A percentile compares a stretch with the other conserved stretches of the same genome.
Evolutionary conservation across 2,113 vertebrate species (phyloP).

Genomic region (Lagopus muta): DNA sequence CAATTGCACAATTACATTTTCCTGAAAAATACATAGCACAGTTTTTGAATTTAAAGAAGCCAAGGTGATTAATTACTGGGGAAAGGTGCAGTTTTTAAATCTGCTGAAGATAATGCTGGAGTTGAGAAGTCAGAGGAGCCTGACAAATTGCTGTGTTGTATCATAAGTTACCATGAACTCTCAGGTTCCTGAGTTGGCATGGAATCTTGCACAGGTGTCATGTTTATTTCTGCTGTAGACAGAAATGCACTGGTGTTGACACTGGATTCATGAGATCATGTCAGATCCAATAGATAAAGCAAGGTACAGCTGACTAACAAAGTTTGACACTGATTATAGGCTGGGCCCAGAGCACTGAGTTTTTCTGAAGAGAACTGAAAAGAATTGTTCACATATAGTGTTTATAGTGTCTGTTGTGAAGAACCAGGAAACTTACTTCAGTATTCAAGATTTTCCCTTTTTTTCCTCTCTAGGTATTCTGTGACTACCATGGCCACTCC

Average conservation of each 20-base stretch:
- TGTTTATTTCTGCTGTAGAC: conserved; percentile 25
- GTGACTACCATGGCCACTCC: conserved; percentile 94
- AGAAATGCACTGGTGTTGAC: background rate
- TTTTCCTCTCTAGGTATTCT: conserved; percentile 84
- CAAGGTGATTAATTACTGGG: background rate
- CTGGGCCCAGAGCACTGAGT: background rate
- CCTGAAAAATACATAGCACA: background rate
- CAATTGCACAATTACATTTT: background rate
- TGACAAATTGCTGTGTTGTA: background rate
- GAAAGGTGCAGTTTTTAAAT: conserved; percentile 9
- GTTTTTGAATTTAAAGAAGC: conserved; percentile 26
- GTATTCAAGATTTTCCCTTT: background rate
- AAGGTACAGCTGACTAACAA: background rate
- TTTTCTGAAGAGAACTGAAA: background rate
- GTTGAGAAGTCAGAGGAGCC: background rate
- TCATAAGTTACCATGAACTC: background rate
- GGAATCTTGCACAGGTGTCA: conserved; percentile 36
- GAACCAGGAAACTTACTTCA: background rate
- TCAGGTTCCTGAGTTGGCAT: conserved; percentile 13
- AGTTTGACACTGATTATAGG: conserved; percentile 23
- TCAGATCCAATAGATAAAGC: conserved; percentile 37
- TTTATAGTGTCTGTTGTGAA: background rate
- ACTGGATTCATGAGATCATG: background rate
- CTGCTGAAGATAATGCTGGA: background rate
- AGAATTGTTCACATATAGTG: background rate